Conservation (phyloP, 2,797 vertebrate species). For the Enteromius viviparus region DNA sequence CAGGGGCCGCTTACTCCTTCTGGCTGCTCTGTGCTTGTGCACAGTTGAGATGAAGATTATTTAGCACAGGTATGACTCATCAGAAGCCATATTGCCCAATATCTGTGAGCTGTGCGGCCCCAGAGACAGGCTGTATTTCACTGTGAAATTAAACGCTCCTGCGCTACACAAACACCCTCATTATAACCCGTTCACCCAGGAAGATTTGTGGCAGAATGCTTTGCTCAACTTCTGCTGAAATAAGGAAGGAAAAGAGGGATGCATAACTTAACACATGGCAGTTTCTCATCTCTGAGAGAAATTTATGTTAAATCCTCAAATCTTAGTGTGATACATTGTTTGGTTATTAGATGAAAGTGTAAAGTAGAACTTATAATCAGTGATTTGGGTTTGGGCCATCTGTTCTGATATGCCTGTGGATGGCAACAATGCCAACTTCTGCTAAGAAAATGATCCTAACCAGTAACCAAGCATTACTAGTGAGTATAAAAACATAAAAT, state of each 20-base stretch:
- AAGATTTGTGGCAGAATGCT: conserved; percentile 31
- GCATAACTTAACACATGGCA: conserved; percentile 8
- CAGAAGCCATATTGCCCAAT: conserved; percentile 32
- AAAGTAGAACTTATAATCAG: background rate
- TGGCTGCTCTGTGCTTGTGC: conserved; percentile 8
- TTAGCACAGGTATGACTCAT: conserved; percentile 42
- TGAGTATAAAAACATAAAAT: background rate
- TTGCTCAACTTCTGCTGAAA: conserved; percentile 18
- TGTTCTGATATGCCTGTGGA: background rate
- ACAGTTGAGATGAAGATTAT: conserved; percentile 37
- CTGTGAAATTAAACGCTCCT: conserved; percentile 44
- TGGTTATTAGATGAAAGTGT: background rate
- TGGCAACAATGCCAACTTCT: background rate
- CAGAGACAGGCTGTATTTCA: conserved; percentile 50
- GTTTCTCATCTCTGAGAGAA: conserved; percentile 5
- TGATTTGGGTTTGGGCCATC: background rate
- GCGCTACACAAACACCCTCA: conserved; percentile 34
- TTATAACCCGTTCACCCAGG: conserved; percentile 19
- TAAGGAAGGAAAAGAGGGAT: background rate
- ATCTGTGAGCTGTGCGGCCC: conserved; percentile 45
- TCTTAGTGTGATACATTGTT: background rate
- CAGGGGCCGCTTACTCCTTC: background rate
- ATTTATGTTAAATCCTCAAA: conserved; percentile 6
- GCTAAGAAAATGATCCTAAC: background rate
- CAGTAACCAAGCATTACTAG: background rate